Conservation (phyloP, 2,888 invertebrate genomes). For the Synergus gifuensis region DNA sequence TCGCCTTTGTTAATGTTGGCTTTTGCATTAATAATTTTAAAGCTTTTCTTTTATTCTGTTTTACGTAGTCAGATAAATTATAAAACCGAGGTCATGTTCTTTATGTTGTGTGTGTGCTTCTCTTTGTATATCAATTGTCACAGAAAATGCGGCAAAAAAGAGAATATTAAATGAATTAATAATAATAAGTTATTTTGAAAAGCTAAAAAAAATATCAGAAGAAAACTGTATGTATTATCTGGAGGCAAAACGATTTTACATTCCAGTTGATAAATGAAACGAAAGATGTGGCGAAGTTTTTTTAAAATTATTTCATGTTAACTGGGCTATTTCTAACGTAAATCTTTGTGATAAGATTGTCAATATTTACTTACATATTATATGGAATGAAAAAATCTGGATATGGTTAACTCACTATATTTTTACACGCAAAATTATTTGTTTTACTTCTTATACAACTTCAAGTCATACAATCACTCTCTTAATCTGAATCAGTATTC, state of each 20-base stretch:
- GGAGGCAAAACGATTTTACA: conserved; percentile 12
- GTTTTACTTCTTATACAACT: too few species aligned
- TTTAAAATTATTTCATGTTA: not conserved
- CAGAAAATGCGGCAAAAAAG: not conserved
- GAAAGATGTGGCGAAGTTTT: not conserved
- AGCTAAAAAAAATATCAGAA: not conserved
- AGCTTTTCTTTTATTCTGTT: not conserved
- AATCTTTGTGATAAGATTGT: not conserved
- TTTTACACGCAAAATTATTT: too few species aligned
- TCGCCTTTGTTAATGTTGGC: not conserved
- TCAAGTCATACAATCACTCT: too few species aligned
- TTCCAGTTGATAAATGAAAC: conserved; percentile 35
- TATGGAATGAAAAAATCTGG: not conserved
- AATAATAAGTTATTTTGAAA: not conserved
- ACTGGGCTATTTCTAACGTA: not conserved
- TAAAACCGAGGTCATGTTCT: not conserved
- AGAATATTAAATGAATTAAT: not conserved
- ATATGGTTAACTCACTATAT: conserved; percentile 2
- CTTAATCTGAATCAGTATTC: too few species aligned
- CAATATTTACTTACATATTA: not conserved
- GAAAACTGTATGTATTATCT: not conserved
- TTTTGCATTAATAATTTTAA: not conserved
- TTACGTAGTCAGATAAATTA: not conserved
- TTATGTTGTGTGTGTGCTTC: not conserved
- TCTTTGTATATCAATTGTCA: not conserved